Conservation (phyloP, 2,888 invertebrate species). For the Latheticus oryzae region DNA sequence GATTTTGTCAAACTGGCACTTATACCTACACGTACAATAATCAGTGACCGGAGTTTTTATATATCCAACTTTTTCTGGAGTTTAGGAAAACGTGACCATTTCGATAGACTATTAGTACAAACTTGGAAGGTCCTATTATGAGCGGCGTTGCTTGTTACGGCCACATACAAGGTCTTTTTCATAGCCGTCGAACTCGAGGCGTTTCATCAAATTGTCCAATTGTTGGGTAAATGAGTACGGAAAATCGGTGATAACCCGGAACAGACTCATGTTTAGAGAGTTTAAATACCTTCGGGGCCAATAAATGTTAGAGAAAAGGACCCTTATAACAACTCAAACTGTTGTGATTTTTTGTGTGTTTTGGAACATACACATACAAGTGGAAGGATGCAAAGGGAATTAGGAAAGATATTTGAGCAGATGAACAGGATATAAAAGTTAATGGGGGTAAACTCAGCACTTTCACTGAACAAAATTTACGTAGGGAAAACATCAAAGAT, state of each 20-base stretch:
- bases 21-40: slow-evolving; percentile 16
- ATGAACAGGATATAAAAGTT: too few species aligned
- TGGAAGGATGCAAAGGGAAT: too few species aligned
- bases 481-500: too few species aligned
- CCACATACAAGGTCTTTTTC: slow-evolving; percentile 7
- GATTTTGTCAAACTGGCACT: slow-evolving; percentile 7
- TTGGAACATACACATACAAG: too few species aligned
- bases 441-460: too few species aligned
- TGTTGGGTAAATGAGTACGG: slow-evolving; percentile 13
- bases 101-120: slow-evolving; percentile 15
- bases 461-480: too few species aligned
- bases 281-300: slow-evolving; percentile 6
- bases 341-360: slow-evolving; percentile 9
- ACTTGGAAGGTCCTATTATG: slow-evolving; percentile 8
- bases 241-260: slow-evolving; percentile 3
- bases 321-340: too few species aligned
- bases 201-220: slow-evolving; percentile 10
- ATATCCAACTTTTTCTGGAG: slow-evolving; percentile 10
- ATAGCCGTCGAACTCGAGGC: slow-evolving; percentile 1
- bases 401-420: too few species aligned
- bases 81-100: slow-evolving; percentile 4
- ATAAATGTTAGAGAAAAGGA: too few species aligned
- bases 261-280: neutral
- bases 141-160: slow-evolving; percentile 13
- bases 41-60: slow-evolving; percentile 17